Conservation (phyloP, 2,113 vertebrate species). For the Setophaga coronata region DNA sequence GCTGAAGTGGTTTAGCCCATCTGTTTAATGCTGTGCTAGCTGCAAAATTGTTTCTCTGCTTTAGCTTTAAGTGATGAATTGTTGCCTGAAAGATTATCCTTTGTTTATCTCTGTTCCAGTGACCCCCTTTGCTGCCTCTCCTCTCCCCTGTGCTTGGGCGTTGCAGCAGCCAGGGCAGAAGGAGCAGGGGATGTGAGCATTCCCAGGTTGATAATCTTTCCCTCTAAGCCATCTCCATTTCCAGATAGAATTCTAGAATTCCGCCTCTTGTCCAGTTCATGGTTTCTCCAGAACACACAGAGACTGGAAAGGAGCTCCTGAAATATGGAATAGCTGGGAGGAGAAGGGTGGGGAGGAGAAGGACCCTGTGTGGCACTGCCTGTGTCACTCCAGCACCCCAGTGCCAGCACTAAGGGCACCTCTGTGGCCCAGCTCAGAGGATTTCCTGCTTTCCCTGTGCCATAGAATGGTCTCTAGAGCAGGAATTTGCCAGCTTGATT, state of each 20-base stretch:
- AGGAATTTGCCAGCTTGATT: not conserved
- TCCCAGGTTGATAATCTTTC: not conserved
- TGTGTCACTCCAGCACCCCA: rapidly evolving
- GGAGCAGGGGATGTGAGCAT: not conserved
- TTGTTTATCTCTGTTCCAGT: slow-evolving; percentile 43
- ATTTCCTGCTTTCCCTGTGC: not conserved
- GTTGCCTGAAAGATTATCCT: slow-evolving; percentile 50
- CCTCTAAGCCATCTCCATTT: not conserved
- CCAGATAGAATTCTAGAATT: not conserved
- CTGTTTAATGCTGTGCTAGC: slow-evolving; percentile 8
- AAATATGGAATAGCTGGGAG: not conserved
- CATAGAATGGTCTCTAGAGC: not conserved
- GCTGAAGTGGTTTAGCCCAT: slow-evolving; percentile 46
- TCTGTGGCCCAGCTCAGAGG: not conserved
- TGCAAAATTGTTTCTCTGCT: slow-evolving; percentile 30
- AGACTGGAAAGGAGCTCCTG: not conserved
- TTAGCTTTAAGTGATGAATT: slow-evolving; percentile 50
- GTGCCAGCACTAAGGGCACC: not conserved
- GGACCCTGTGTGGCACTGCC: not conserved
- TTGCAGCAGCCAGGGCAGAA: not conserved
- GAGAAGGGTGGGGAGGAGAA: not conserved
- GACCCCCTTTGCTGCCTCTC: not conserved
- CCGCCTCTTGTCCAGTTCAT: not conserved
- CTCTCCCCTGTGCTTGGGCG: rapidly evolving
- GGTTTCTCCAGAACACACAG: not conserved